Percentiles rank a stretch among this genome's conserved stretches.
phyloP scores from a whole-genome alignment of 2,797 vertebrate genomes.

The Coracias cyanogaster region DNA sequence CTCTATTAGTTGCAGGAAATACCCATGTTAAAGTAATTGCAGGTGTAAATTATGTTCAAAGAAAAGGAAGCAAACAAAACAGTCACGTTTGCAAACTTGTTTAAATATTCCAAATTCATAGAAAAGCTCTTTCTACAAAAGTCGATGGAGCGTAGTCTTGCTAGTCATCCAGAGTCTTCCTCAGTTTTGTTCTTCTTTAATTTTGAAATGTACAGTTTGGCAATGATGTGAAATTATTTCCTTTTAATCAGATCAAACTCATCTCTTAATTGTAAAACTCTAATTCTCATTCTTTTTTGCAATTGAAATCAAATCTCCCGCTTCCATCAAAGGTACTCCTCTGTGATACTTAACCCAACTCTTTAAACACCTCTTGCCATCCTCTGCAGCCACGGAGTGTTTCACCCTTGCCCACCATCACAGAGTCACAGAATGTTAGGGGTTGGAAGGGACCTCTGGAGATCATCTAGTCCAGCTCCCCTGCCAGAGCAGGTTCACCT shows the following conservation, averaged over 20 bases:
- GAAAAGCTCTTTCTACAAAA: not conserved
- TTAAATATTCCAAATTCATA: not conserved
- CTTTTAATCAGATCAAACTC: not conserved
- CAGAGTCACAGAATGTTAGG: no score
- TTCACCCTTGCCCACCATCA: not conserved
- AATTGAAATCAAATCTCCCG: not conserved
- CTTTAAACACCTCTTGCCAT: not conserved
- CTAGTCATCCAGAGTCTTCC: not conserved
- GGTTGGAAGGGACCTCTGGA: no score
- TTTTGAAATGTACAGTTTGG: not conserved
- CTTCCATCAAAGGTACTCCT: not conserved
- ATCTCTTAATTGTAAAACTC: not conserved
- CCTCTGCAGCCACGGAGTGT: not conserved
- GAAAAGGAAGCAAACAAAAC: not conserved
- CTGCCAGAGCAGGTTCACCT: no score
- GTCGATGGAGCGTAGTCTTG: not conserved
- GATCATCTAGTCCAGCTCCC: no score
- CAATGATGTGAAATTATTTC: not conserved
- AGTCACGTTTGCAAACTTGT: not conserved
- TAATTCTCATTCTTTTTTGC: not conserved
- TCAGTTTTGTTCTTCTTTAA: not conserved
- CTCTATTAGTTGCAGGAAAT: not conserved
- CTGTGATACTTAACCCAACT: not conserved
- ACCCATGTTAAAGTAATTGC: not conserved
- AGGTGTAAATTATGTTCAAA: not conserved